Evolutionary conservation across 2,888 invertebrate genomes (phyloP), one percentile per base, ranked within the genome.

Genomic region (Reticulitermes lucifugus): DNA sequence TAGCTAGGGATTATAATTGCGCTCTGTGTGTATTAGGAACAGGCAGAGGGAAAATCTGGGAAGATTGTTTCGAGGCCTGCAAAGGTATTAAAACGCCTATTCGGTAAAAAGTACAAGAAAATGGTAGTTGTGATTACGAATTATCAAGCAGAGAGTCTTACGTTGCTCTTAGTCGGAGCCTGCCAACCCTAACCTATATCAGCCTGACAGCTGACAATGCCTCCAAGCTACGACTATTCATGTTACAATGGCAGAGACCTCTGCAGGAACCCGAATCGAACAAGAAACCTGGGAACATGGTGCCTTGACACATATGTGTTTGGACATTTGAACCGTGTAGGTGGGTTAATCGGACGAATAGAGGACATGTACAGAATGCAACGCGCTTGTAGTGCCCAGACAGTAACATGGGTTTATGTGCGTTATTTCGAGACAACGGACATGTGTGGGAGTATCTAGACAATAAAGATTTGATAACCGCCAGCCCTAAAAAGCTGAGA

Each of bases 241-340:
- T 65, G 65, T 65, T 4, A 65, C 65, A 65, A 65, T 65, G 25
- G n/a, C n/a, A n/a, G 18, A 65, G 46, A 46, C 1, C 46, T 12
- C 25, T 25, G 46, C 46, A 46, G 46, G 46, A 46, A 12, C 41
- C 21, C 25, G 41, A 41, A n/a, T 70, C 73, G 73, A 29, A 73
- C 73, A 65, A 65, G 65, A 65, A 65, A 25, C n/a, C 65, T 35
- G 41, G 41, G 73, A 73, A 73, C 73, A 73, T 41, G 73, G 73
- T 12, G 25, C 73, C 41, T 73, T 73, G 73, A 73, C 73, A 41
- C 21, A 35, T 73, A 35, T 65, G 65, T 65, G n/a, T n/a, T n/a
- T 65, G 65, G 65, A 55, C 55, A 18, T 55, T 14, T 55, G 55
- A 55, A 18, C 55, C 55, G 14, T 55, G 55, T 55, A 14, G 55